Conservation (phyloP, 1,140 invertebrate genomes). For the Dendrolimus kikuchii region DNA sequence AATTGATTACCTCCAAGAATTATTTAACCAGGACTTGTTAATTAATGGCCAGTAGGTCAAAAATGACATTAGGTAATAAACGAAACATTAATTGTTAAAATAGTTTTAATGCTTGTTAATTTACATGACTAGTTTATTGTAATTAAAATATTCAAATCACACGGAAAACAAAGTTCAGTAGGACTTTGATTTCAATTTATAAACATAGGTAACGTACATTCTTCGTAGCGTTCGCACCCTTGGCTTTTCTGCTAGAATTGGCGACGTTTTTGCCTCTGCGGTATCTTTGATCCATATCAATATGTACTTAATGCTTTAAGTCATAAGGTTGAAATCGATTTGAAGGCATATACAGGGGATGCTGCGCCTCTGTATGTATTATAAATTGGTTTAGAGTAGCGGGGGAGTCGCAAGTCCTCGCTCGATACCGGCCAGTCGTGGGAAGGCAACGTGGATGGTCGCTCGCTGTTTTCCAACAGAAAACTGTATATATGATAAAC, state of each 20-base stretch:
- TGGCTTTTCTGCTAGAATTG: conserved; percentile 57
- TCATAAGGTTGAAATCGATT: conserved; percentile 27
- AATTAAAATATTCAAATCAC: no score
- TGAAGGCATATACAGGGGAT: conserved; percentile 37
- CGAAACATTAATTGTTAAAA: no score
- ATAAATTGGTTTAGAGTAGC: conserved; percentile 70
- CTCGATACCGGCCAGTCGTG: conserved; percentile 65
- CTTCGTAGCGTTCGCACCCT: conserved; percentile 49
- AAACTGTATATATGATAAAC: no score
- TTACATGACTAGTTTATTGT: no score
- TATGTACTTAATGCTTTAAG: conserved; percentile 12
- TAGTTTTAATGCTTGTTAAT: no score
- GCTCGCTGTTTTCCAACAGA: no score
- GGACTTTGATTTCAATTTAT: background rate
- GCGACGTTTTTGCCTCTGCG: conserved; percentile 65
- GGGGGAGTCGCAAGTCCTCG: conserved; percentile 51
- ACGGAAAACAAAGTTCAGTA: background rate
- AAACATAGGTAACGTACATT: background rate
- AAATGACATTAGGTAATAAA: no score
- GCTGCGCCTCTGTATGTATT: conserved; percentile 70
- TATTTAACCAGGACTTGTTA: no score
- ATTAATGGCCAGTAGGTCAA: no score
- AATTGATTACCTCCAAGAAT: no score
- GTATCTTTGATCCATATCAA: conserved; percentile 25
- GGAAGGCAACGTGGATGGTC: no score